Evolutionary conservation across 2,888 invertebrate genomes (phyloP).

Genomic region (Noctua fimbriata): DNA sequence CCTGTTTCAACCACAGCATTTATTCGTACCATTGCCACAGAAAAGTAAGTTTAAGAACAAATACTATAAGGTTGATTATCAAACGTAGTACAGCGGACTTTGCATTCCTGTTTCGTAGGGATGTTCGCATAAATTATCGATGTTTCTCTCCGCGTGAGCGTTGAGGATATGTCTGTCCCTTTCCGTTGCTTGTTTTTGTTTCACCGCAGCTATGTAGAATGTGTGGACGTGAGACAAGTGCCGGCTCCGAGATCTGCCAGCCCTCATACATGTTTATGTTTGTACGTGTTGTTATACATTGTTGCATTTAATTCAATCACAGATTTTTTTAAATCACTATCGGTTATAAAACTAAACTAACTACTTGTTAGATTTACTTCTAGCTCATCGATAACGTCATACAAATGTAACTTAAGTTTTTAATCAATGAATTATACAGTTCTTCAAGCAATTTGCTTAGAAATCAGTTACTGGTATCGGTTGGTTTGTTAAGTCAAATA

Average conservation of each 20-base stretch:
- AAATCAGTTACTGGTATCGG: slow-evolving; percentile 80
- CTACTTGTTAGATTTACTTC: neutral
- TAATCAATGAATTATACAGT: slow-evolving; percentile 67
- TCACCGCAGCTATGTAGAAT: slow-evolving; percentile 78
- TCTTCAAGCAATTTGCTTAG: slow-evolving; percentile 79
- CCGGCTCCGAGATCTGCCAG: slow-evolving; percentile 77
- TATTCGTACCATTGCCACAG: slow-evolving; percentile 69
- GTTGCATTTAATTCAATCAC: slow-evolving; percentile 40
- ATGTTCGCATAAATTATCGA: slow-evolving; percentile 90
- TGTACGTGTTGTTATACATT: slow-evolving; percentile 59
- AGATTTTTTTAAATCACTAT: slow-evolving; percentile 51
- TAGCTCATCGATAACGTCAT: slow-evolving; percentile 3
- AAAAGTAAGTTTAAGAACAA: slow-evolving; percentile 61
- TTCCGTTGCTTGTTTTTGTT: slow-evolving; percentile 88
- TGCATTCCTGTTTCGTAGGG: slow-evolving; percentile 88
- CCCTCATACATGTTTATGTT: slow-evolving; percentile 72
- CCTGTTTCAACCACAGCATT: slow-evolving; percentile 88
- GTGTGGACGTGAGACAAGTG: slow-evolving; percentile 82
- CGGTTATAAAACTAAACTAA: neutral
- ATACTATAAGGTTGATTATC: slow-evolving; percentile 65
- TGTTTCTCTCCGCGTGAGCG: slow-evolving; percentile 84
- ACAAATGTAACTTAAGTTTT: slow-evolving; percentile 21
- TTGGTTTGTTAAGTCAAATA: slow-evolving; percentile 86
- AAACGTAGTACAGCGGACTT: slow-evolving; percentile 51
- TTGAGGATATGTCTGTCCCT: slow-evolving; percentile 82